Evolutionary conservation across 2,888 invertebrate species (phyloP).

Genomic region (Caenorhabditis japonica): DNA sequence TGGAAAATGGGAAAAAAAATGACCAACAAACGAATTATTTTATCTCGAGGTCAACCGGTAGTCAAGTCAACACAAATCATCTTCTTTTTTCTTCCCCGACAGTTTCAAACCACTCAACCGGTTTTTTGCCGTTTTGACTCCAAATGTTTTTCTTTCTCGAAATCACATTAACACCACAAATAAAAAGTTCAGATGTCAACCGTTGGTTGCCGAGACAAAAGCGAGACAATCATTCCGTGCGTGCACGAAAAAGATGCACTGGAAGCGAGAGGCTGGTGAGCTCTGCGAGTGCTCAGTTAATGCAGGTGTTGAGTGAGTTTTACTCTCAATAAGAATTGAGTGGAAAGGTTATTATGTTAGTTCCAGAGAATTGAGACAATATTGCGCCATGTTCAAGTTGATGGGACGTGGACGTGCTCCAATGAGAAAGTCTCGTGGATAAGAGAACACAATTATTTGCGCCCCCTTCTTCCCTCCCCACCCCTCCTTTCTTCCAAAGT

Average conservation of each 20-base stretch:
- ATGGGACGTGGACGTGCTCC: constrained; percentile 64
- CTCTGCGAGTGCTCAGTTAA: constrained; percentile 73
- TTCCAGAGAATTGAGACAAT: constrained; percentile 68
- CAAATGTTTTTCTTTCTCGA: neutral
- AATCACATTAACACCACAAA: constrained; percentile 8
- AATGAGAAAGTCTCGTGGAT: constrained; percentile 48
- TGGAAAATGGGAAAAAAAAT: constrained; percentile 11
- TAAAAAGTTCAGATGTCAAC: constrained; percentile 68
- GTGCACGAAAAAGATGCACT: constrained; percentile 70
- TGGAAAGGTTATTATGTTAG: constrained; percentile 19
- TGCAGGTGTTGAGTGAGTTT: constrained; percentile 67
- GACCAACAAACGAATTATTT: constrained; percentile 41
- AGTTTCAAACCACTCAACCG: constrained; percentile 8
- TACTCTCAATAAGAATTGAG: neutral
- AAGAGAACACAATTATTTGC: neutral
- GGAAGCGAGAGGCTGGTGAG: constrained; percentile 73
- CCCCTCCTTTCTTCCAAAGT: no score
- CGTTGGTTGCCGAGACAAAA: constrained; percentile 67
- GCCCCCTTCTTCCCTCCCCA: neutral
- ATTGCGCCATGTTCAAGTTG: constrained; percentile 70
- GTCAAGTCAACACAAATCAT: constrained; percentile 38
- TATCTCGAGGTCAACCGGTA: constrained; percentile 19
- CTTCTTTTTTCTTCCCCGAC: constrained; percentile 4
- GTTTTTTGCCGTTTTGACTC: constrained; percentile 15
- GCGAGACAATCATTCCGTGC: constrained; percentile 67